Conservation (phyloP, 2,797 vertebrate genomes). For the Chiloscyllium punctatum region DNA sequence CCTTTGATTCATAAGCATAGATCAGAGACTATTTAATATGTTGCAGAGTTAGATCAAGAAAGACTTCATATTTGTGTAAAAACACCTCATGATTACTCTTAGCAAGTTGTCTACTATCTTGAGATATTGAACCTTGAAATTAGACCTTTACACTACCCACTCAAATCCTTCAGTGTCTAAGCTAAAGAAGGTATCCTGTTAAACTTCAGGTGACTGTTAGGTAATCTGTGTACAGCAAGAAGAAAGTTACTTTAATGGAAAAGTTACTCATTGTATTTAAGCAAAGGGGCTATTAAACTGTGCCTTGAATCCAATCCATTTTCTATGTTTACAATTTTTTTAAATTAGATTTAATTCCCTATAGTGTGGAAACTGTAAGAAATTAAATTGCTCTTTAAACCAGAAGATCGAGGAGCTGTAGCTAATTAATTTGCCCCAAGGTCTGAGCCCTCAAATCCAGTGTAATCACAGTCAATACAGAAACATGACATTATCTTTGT, state of each 20-base stretch:
- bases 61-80: neutral
- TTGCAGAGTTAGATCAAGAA: neutral
- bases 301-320: neutral
- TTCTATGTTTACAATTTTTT: neutral
- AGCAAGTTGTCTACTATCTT: neutral
- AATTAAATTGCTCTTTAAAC: too few species aligned
- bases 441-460: neutral
- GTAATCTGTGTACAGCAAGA: neutral
- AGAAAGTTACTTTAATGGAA: neutral
- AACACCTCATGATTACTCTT: neutral
- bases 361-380: too few species aligned
- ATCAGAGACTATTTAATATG: neutral
- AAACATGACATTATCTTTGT: neutral
- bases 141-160: neutral
- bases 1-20: neutral
- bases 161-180: neutral
- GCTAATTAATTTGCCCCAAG: neutral
- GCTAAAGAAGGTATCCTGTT: neutral
- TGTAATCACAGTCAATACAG: neutral
- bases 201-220: neutral
- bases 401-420: neutral
- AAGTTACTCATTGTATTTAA: neutral
- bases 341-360: neutral
- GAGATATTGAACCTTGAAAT: neutral
- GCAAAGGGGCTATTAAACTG: neutral